Base-by-base conservation (phyloP, 2,888 invertebrate species). In the Nemotelus nigrinus region DNA sequence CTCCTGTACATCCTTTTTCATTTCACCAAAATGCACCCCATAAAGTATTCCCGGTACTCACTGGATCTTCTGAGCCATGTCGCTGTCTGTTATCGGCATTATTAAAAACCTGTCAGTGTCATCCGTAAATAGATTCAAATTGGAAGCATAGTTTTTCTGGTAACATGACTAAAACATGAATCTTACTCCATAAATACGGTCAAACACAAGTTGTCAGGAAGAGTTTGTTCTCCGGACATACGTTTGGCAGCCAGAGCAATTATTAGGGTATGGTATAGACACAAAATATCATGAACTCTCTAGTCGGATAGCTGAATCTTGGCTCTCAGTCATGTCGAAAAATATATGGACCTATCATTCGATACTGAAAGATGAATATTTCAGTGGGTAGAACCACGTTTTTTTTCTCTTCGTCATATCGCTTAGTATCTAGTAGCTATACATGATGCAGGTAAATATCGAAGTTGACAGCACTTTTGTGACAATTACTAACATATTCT, bases 401-500 rank as follows among this genome's bases (percentile, higher is more conserved):
- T 72, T 57, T n/a, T 25, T 44, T 58, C 25, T 25, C 25, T 25
- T 25, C 25, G 1, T 25, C 25, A 25, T 25, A 25, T 25, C 25
- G 25, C 25, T 25, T 25, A 25, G 25, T 25, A 25, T 25, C 25
- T 25, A 25, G 25, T 25, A 25, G 25, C 25, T 1, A 25, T 25
- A 25, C 25, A 25, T 45, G 47, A 58, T 47, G 39, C 72, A 72
- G 72, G 72, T 72, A 58, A 58, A 72, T 58, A 58, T 58, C 44
- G 58, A 72, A 72, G 72, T 58, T 53, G 72, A 58, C 72, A 72
- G 72, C 58, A 58, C 72, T 58, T 72, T 72, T 72, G 72, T 72
- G 58, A 72, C 72, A 72, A 72, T 72, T 72, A 72, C 58, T 58
- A 72, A 72, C 58, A 72, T 72, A 58, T 58, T 57, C 57, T 72